Percentiles rank a stretch among this genome's conserved stretches.
phyloP scores from a whole-genome alignment of 2,797 vertebrate genomes.

The Leuciscus waleckii region DNA sequence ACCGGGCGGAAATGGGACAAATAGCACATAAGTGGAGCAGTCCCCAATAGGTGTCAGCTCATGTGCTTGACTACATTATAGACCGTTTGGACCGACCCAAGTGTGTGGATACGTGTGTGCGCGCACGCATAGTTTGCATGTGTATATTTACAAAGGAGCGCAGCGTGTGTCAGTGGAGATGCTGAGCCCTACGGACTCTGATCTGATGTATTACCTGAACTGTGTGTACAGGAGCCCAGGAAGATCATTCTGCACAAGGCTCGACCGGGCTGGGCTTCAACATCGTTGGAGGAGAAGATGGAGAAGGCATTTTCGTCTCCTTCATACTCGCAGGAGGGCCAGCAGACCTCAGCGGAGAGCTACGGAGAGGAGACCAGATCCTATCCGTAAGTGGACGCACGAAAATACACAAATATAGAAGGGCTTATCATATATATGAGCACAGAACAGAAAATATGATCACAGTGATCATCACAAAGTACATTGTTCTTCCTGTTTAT shows the following conservation, averaged over 20 bases:
- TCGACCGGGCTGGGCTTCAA: conserved; percentile 97
- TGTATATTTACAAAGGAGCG: conserved; percentile 42
- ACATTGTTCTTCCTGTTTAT: background rate
- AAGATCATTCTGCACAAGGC: conserved; percentile 95
- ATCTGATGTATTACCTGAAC: conserved; percentile 81
- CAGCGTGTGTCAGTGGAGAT: conserved; percentile 65
- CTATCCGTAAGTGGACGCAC: conserved; percentile 86
- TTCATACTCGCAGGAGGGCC: conserved; percentile 97
- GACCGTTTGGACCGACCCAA: conserved; percentile 40
- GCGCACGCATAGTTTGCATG: conserved; percentile 35
- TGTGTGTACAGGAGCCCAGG: conserved; percentile 82
- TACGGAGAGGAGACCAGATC: conserved; percentile 95
- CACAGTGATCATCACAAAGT: background rate
- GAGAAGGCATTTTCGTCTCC: conserved; percentile 97
- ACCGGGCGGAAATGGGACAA: conserved; percentile 73
- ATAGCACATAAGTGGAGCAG: conserved; percentile 79
- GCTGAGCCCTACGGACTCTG: conserved; percentile 75
- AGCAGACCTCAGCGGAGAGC: conserved; percentile 94
- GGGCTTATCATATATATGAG: background rate
- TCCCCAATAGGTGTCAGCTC: conserved; percentile 70
- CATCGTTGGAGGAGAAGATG: conserved; percentile 97
- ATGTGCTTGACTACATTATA: conserved; percentile 59
- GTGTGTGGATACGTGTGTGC: conserved; percentile 41
- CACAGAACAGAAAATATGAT: background rate
- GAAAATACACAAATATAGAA: background rate